phyloP scores from a whole-genome alignment of 2,797 vertebrate species.

The Anolis apletophallus region DNA sequence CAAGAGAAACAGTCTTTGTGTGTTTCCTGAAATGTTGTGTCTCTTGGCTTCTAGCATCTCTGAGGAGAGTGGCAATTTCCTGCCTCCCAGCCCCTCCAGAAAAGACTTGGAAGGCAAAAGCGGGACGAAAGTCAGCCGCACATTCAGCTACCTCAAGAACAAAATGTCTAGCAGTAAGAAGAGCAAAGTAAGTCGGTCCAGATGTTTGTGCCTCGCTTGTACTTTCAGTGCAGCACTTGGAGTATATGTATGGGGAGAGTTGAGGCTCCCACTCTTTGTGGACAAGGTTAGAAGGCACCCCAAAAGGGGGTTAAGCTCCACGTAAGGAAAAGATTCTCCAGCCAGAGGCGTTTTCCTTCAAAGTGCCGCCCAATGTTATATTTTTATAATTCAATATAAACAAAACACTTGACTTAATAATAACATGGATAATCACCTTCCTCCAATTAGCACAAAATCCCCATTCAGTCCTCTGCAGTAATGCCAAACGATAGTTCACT shows the following conservation, averaged over 20 bases:
- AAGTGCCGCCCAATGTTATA: not conserved
- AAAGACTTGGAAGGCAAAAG: conserved; percentile 85
- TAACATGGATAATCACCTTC: too few species aligned
- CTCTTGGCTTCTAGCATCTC: conserved; percentile 34
- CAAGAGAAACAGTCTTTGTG: not conserved
- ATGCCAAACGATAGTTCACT: too few species aligned
- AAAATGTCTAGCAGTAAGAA: conserved; percentile 97
- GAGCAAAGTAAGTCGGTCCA: conserved; percentile 85
- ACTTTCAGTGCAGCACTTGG: not conserved
- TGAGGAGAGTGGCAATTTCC: conserved; percentile 77
- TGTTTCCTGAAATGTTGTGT: not conserved
- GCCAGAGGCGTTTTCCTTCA: not conserved
- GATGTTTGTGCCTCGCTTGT: not conserved
- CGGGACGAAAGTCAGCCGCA: conserved; percentile 94
- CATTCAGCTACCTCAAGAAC: conserved; percentile 98
- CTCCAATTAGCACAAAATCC: too few species aligned
- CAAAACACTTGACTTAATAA: too few species aligned
- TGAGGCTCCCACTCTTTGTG: not conserved
- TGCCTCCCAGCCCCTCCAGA: conserved; percentile 80
- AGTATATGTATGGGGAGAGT: not conserved
- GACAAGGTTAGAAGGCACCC: too few species aligned
- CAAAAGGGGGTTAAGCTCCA: too few species aligned
- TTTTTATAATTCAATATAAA: too few species aligned
- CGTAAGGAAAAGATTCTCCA: not conserved
- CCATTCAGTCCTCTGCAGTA: too few species aligned